Evolutionary conservation across 1,140 invertebrate genomes (phyloP), one percentile per base, ranked within the genome.

Genomic region (Trichogramma pretiosum): DNA sequence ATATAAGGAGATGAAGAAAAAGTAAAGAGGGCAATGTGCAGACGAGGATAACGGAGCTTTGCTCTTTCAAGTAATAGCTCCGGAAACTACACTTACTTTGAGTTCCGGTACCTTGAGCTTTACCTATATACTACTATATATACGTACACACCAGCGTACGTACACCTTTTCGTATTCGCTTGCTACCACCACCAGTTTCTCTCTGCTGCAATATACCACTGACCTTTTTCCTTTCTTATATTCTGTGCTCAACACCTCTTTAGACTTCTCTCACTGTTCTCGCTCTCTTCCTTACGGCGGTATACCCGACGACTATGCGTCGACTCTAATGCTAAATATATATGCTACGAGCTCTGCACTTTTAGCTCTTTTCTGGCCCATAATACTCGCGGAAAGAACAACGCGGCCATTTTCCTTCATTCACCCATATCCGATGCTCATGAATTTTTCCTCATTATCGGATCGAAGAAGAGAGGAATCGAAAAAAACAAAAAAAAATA

Each of bases 51-150:
- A 60, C 53, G 52, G 54, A 57, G 48, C 52, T 49, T n/a, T 52
- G 42, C 38, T 50, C 44, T 41, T 52, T 46, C 54, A 57, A 56
- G 57, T 65, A 66, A 65, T 66, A 53, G 64, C 57, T 56, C 58
- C 59, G 60, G 63, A 65, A 65, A 61, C 58, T 62, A 66, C 63
- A 65, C 63, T 66, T 66, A 66, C 52, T 57, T 47, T 42, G 43
- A 56, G 56, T 66, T 66, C 64, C 63, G 64, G 52, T 55, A 57
- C 56, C 58, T 60, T 61, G 51, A 57, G 56, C 55, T 54, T 53
- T 56, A 50, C 53, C 48, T 45, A n/a, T n/a, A n/a, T n/a, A n/a
- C n/a, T n/a, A n/a, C n/a, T n/a, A n/a, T n/a, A n/a, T n/a, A n/a
- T n/a, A n/a, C n/a, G n/a, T n/a, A n/a, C n/a, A n/a, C n/a, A n/a